Conservation (phyloP, 2,888 invertebrate genomes). For the Marronus borbonicus region DNA sequence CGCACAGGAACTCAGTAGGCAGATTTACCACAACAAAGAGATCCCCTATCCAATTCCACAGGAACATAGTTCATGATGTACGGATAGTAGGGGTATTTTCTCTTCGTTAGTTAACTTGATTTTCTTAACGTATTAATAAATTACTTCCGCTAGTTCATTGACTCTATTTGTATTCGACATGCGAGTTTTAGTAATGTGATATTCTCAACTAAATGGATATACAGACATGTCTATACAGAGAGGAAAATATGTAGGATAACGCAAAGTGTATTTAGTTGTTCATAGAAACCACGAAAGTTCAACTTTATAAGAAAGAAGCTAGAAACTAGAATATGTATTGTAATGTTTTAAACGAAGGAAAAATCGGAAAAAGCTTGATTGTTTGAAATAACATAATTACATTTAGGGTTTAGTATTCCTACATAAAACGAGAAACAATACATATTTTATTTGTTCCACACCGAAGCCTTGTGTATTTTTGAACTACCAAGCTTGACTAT, state of each 20-base stretch:
- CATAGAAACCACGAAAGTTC: too few species aligned
- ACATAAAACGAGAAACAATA: too few species aligned
- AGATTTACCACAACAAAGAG: slow-evolving; percentile 21
- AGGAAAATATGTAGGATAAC: background rate
- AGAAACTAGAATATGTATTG: too few species aligned
- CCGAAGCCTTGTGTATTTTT: too few species aligned
- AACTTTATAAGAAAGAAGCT: too few species aligned
- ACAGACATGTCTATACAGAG: background rate
- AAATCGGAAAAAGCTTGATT: too few species aligned
- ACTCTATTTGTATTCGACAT: slow-evolving; percentile 21
- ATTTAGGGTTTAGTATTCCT: too few species aligned
- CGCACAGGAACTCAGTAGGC: slow-evolving; percentile 5
- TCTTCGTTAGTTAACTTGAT: slow-evolving; percentile 33
- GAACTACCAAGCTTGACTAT: too few species aligned
- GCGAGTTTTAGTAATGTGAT: slow-evolving; percentile 27
- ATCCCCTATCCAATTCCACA: background rate
- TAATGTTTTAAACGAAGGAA: too few species aligned
- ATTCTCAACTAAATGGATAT: slow-evolving; percentile 19
- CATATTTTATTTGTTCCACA: too few species aligned
- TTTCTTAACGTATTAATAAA: slow-evolving; percentile 46
- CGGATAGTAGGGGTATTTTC: slow-evolving; percentile 14
- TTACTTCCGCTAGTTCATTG: slow-evolving; percentile 46
- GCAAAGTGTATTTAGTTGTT: too few species aligned
- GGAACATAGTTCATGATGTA: slow-evolving; percentile 16
- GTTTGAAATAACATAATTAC: too few species aligned